Percentiles rank a stretch among this genome's conserved stretches.
phyloP scores from a whole-genome alignment of 2,888 invertebrate species.

The Ethmia dodecea region DNA sequence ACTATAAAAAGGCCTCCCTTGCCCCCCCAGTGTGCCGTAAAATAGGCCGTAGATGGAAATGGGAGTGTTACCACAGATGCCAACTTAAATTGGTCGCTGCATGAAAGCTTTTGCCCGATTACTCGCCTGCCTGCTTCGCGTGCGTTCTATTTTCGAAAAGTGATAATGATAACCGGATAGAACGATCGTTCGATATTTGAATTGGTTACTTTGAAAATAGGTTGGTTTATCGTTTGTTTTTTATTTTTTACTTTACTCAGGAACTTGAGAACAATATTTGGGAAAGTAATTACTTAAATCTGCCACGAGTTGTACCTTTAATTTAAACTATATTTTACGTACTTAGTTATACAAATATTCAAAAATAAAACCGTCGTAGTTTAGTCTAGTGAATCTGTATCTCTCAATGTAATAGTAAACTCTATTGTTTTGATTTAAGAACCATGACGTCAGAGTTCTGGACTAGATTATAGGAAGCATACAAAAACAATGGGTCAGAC shows the following conservation, averaged over 20 bases:
- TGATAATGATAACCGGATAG: constrained; percentile 63
- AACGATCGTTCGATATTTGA: background rate
- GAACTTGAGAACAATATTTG: too few species aligned
- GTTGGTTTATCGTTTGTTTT: too few species aligned
- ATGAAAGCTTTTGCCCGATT: constrained; percentile 73
- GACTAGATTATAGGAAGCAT: constrained; percentile 12
- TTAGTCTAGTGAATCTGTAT: background rate
- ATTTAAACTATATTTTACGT: too few species aligned
- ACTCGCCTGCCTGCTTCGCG: constrained; percentile 68
- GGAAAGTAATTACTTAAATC: too few species aligned
- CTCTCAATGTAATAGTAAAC: background rate
- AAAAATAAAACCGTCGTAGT: background rate
- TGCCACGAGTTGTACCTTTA: too few species aligned
- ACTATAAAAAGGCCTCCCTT: constrained; percentile 46
- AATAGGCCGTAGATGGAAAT: constrained; percentile 56
- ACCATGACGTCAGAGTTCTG: constrained; percentile 11
- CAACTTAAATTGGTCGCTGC: constrained; percentile 43
- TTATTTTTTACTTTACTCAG: too few species aligned
- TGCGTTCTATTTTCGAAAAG: constrained; percentile 73
- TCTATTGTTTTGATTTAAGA: constrained; percentile 14
- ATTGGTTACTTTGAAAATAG: too few species aligned
- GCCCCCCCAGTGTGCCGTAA: constrained; percentile 46
- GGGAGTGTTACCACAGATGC: constrained; percentile 50
- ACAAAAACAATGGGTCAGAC: constrained; percentile 40
- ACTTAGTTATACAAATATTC: too few species aligned